Evolutionary conservation across 2,797 vertebrate species (phyloP).

Genomic region (Acomys russatus): DNA sequence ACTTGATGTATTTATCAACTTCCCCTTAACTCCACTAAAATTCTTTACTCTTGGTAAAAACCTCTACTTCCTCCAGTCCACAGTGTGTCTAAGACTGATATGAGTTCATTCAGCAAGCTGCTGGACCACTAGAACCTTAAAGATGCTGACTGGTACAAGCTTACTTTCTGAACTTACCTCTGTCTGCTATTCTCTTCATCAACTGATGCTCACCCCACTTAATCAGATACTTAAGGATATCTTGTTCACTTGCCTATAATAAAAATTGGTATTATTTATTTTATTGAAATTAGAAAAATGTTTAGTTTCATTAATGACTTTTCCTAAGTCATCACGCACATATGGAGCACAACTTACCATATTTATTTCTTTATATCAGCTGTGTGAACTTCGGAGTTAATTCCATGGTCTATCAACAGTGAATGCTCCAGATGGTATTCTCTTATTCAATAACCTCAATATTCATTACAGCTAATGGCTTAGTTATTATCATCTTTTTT

Average conservation of each 20-base stretch:
- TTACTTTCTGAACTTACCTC: slow-evolving; percentile 92
- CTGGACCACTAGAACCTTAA: background rate
- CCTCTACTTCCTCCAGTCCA: slow-evolving; percentile 13
- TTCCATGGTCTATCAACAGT: background rate
- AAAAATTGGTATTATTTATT: slow-evolving; percentile 78
- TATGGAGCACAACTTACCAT: background rate
- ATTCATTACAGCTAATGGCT: background rate
- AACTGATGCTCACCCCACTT: slow-evolving; percentile 99
- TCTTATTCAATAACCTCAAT: slow-evolving; percentile 43
- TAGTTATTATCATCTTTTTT: slow-evolving; percentile 34
- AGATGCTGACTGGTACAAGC: background rate
- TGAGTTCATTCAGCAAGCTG: background rate
- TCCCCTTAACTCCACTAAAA: background rate
- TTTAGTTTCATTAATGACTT: slow-evolving; percentile 52
- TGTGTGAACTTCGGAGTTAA: background rate
- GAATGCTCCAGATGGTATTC: background rate
- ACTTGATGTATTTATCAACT: background rate
- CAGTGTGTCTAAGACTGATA: background rate
- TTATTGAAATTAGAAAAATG: slow-evolving; percentile 58
- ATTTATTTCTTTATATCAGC: background rate
- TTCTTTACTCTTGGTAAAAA: background rate
- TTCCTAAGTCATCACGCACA: slow-evolving; percentile 22
- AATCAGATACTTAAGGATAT: slow-evolving; percentile 98
- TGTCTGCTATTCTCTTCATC: slow-evolving; percentile 99
- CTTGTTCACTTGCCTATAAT: slow-evolving; percentile 98